Conservation (phyloP, 1,140 invertebrate genomes). For the Drosophila athabasca region DNA sequence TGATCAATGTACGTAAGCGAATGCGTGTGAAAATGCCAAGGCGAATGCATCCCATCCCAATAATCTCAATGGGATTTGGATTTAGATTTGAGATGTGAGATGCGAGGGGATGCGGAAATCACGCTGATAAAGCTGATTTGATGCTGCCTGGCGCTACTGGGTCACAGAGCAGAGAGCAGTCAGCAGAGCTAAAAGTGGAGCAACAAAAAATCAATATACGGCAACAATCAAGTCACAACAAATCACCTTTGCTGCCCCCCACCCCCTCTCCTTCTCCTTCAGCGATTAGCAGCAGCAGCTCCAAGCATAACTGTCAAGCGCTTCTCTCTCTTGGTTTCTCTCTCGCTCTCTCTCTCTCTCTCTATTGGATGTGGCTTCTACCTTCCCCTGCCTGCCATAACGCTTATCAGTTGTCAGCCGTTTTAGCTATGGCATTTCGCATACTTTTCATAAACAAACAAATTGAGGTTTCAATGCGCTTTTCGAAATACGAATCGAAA, state of each 20-base stretch:
- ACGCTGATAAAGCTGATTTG: constrained; percentile 26
- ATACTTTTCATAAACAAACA: constrained; percentile 77
- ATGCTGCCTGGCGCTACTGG: constrained; percentile 33
- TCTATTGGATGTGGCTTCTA: constrained; percentile 9
- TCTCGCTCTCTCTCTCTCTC: constrained; percentile 5
- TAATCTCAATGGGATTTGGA: constrained; percentile 27
- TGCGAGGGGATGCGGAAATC: constrained; percentile 30
- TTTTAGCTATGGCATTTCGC: constrained; percentile 33
- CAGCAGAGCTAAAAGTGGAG: not conserved
- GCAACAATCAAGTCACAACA: constrained; percentile 36
- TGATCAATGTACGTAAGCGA: constrained; percentile 41
- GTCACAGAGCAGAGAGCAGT: constrained; percentile 13
- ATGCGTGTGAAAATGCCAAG: constrained; percentile 49
- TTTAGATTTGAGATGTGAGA: too few species aligned
- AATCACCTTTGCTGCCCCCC: constrained; percentile 9
- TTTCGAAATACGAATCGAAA: constrained; percentile 48
- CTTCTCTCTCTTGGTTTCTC: constrained; percentile 3
- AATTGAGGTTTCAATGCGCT: constrained; percentile 44
- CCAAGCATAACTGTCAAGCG: constrained; percentile 16
- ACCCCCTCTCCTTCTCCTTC: constrained; percentile 6
- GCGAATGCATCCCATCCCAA: constrained; percentile 38
- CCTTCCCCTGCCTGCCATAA: constrained; percentile 21
- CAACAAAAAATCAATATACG: constrained; percentile 36
- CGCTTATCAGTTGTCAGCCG: constrained; percentile 64
- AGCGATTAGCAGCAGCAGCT: not conserved